phyloP scores from a whole-genome alignment of 2,888 invertebrate species.

The Drosophila hamatofila region DNA sequence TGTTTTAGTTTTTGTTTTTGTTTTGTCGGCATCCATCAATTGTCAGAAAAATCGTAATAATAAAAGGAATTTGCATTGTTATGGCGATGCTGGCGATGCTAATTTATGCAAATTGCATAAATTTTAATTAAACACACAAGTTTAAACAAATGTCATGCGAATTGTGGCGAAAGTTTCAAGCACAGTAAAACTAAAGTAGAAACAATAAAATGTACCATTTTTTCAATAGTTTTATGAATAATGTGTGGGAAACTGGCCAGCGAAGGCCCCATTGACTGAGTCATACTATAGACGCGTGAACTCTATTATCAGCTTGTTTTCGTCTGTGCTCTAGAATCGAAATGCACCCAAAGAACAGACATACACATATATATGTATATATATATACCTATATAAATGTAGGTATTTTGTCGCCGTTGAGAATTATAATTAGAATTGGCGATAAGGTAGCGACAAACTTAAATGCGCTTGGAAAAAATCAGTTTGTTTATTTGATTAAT shows the following conservation, averaged over 20 bases:
- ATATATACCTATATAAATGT: constrained; percentile 3
- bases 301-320: constrained; percentile 47
- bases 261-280: constrained; percentile 44
- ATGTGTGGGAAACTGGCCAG: constrained; percentile 46
- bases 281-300: constrained; percentile 65
- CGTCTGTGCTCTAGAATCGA: constrained; percentile 22
- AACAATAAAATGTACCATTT: constrained; percentile 53
- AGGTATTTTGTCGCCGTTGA: constrained; percentile 35
- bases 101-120: constrained; percentile 71
- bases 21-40: constrained; percentile 22
- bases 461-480: constrained; percentile 17
- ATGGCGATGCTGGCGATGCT: constrained; percentile 35
- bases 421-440: constrained; percentile 41
- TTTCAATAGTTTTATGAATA: constrained; percentile 38
- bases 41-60: constrained; percentile 30
- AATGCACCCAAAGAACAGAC: constrained; percentile 30
- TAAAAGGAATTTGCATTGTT: constrained; percentile 28
- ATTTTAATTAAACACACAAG: constrained; percentile 68
- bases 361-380: background rate
- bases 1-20: background rate
- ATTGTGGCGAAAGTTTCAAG: constrained; percentile 58
- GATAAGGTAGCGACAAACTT: constrained; percentile 40
- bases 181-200: constrained; percentile 29
- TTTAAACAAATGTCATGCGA: constrained; percentile 71
- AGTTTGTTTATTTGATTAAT: constrained; percentile 16